Conservation (phyloP, 2,888 invertebrate genomes). For the Agapetus fuscipes region DNA sequence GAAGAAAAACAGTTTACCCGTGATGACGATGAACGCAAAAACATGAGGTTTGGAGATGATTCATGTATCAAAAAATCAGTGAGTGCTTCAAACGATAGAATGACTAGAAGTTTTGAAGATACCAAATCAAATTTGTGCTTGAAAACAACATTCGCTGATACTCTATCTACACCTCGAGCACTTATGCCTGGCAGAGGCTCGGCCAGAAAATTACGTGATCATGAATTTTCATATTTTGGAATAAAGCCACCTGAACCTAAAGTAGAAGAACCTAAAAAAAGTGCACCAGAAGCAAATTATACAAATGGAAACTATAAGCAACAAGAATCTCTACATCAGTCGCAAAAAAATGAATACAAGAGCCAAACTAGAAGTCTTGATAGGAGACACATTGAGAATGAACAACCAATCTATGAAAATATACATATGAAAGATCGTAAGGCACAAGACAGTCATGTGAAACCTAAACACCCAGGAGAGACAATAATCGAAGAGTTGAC, state of each 20-base stretch:
- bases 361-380: background rate
- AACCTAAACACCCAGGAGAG: conserved; percentile 17
- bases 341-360: conserved; percentile 1
- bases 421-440: conserved; percentile 4
- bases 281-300: background rate
- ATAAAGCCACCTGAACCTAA: conserved; percentile 21
- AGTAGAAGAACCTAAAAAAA: background rate
- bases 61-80: background rate
- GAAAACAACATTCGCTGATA: conserved; percentile 13
- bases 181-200: conserved; percentile 18
- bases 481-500: conserved; percentile 38
- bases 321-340: background rate
- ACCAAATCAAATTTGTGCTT: too few relatives aligned
- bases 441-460: too few relatives aligned
- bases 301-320: conserved; percentile 1
- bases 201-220: conserved; percentile 44
- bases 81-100: background rate
- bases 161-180: conserved; percentile 16
- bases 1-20: background rate
- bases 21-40: background rate
- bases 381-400: background rate
- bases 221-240: conserved; percentile 53
- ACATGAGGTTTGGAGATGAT: background rate
- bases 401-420: conserved; percentile 15
- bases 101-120: background rate